phyloP scores from a whole-genome alignment of 1,140 invertebrate species.

The Lamellibrachia luymesi region DNA sequence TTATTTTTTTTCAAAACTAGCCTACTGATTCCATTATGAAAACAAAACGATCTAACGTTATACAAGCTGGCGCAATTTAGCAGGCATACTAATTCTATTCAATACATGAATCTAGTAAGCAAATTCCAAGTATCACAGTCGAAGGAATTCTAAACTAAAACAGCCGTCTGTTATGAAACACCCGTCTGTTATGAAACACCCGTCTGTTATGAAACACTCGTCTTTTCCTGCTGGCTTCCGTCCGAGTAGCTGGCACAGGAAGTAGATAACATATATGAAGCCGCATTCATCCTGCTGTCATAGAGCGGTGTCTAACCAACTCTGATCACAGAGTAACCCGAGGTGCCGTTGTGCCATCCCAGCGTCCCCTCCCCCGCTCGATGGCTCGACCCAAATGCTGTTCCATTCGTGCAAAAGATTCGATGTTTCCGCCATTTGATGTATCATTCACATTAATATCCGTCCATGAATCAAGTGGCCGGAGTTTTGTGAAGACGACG shows the following conservation, averaged over 20 bases:
- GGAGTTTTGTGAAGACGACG: no score
- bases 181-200: neutral
- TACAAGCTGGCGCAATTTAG: neutral
- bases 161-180: neutral
- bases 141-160: neutral
- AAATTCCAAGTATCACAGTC: neutral
- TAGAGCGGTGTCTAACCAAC: neutral
- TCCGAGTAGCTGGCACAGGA: neutral
- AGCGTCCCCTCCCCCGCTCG: neutral
- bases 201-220: neutral
- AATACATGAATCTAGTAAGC: neutral
- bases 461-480: no score
- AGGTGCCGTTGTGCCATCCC: neutral
- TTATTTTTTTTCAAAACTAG: neutral
- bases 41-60: neutral
- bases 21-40: neutral
- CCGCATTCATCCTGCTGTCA: neutral
- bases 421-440: no score
- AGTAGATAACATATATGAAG: neutral
- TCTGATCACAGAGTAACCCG: neutral
- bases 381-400: no score
- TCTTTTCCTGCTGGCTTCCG: neutral
- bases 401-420: no score
- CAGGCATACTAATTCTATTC: no score
- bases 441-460: no score